phyloP scores from a whole-genome alignment of 2,113 vertebrate species.

The Leucoraja erinaceus region DNA sequence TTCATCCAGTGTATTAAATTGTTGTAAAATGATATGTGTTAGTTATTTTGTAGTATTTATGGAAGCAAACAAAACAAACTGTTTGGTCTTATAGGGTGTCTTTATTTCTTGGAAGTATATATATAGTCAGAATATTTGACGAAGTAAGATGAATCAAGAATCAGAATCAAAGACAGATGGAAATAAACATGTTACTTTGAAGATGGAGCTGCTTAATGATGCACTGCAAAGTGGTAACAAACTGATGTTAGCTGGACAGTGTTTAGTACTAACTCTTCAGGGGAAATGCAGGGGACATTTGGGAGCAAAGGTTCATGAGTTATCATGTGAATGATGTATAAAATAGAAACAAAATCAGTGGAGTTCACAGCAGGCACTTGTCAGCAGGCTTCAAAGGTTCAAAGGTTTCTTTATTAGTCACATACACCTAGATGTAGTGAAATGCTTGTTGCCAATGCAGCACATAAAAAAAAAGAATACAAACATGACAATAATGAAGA shows the following conservation, averaged over 20 bases:
- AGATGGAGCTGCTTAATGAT: background rate
- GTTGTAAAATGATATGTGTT: background rate
- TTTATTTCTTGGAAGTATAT: background rate
- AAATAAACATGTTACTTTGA: background rate
- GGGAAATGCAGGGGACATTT: background rate
- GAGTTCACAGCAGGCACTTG: background rate
- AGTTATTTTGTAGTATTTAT: background rate
- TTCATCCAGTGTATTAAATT: background rate
- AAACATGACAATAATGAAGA: no score
- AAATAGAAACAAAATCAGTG: background rate
- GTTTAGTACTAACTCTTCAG: background rate
- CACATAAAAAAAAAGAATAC: no score
- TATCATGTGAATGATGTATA: background rate
- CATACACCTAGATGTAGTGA: no score
- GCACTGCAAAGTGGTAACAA: background rate
- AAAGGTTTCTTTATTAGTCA: no score
- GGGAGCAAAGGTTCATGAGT: background rate
- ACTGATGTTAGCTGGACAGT: background rate
- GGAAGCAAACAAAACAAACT: background rate
- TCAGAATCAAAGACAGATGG: background rate
- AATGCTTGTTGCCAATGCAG: no score
- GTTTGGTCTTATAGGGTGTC: background rate
- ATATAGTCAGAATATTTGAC: background rate
- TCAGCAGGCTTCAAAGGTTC: no score
- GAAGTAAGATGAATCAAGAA: background rate